Evolutionary conservation across 2,888 invertebrate species (phyloP), one percentile per base, ranked within the genome.

Genomic region (Melanotus villosus): DNA sequence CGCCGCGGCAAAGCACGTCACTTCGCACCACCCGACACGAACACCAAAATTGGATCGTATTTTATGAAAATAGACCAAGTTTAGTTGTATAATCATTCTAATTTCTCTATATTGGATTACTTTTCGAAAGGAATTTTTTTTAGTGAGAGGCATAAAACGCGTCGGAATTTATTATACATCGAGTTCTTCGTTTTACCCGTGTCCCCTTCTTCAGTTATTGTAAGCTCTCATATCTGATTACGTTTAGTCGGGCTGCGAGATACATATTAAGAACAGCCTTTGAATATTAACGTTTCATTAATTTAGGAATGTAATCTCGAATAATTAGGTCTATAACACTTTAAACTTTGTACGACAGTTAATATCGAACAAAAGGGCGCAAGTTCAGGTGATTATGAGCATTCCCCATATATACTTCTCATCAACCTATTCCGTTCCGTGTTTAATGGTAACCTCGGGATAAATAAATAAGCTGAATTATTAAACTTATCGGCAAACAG

Each of bases 41-140:
- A 71, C 68, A 66, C 67, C 65, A 59, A 74, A 74, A 74, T 73
- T 73, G 71, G 73, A 67, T 74, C 74, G 66, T 75, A 68, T 72
- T 72, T 71, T 74, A 65, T 57, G 62, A 66, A 69, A 70, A 67
- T 66, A 69, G 58, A 70, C 58, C 58, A 43, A 65, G 68, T 65
- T 69, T 59, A 59, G 68, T 50, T 69, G 60, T 69, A 58, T 59
- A 69, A 60, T 65, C 68, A 50, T 64, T 58, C 68, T 58, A 68
- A 68, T 68, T 64, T 26, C 12, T 50, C 14, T 50, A 26, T 50
- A 30, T 50, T 50, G 50, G 34, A 12, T 1, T 21, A 62, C 18
- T 62, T 62, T 62, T 36, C n/a, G 52, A 23, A 18, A 52, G 62
- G 38, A 50, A n/a, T n/a, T n/a, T n/a, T n/a, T n/a, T n/a, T n/a